phyloP scores from a whole-genome alignment of 2,797 vertebrate species.

The Cryptoprocta ferox region DNA sequence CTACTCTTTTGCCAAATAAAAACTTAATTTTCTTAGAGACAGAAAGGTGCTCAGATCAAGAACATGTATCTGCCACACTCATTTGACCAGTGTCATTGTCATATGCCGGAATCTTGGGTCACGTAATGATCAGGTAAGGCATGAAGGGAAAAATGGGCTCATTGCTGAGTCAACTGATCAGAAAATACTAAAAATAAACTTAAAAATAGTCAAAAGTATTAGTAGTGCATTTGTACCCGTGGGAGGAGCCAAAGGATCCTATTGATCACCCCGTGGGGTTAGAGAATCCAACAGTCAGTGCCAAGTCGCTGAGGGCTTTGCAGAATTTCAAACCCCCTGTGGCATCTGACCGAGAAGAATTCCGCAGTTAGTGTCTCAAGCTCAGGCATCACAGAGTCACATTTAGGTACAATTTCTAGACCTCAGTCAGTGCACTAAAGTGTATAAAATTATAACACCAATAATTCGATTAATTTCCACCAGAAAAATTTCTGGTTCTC shows the following conservation, averaged over 20 bases:
- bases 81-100: not conserved
- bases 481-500: not conserved
- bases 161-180: not conserved
- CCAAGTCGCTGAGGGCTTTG: not conserved
- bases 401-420: not conserved
- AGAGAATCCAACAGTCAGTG: not conserved
- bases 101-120: not conserved
- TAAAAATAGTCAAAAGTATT: not conserved
- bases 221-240: not conserved
- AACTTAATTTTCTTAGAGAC: not conserved
- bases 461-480: not conserved
- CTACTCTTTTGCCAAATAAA: not conserved
- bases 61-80: not conserved
- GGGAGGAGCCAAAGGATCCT: not conserved
- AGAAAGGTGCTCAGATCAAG: not conserved
- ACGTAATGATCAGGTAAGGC: not conserved
- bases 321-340: not conserved
- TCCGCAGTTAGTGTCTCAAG: not conserved
- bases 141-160: not conserved
- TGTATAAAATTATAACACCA: not conserved
- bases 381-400: not conserved
- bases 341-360: not conserved
- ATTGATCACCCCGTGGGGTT: rapidly evolving
- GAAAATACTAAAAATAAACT: not conserved
- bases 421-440: not conserved